These are phyloP conservation scores for Diloba caeruleocephala DNA, from an alignment of 2,888 invertebrate species.

Conservation along the genomic window DNA sequence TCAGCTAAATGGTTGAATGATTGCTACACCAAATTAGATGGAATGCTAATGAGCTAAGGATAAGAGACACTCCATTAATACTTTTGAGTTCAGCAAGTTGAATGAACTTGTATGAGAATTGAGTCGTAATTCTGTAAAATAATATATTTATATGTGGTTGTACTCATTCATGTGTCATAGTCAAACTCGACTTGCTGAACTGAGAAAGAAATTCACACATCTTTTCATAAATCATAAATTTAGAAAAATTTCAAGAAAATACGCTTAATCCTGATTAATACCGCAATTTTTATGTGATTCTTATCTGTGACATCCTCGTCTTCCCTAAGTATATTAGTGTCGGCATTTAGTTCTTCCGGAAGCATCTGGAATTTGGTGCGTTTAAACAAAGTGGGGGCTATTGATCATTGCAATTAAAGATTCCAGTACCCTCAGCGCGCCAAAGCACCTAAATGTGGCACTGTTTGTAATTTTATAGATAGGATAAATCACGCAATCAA, in stretches of 20 bases:
- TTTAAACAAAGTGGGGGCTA: too few relatives aligned
- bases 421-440: too few relatives aligned
- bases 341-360: too few relatives aligned
- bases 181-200: conserved; percentile 16
- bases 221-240: conserved; percentile 13
- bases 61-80: neutral
- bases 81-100: conserved; percentile 9
- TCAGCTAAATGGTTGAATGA: conserved; percentile 5
- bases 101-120: neutral
- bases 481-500: too few relatives aligned
- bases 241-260: conserved; percentile 20
- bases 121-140: conserved; percentile 1
- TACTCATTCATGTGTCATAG: neutral
- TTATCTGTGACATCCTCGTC: too few relatives aligned
- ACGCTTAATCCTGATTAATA: conserved; percentile 24
- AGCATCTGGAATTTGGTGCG: too few relatives aligned
- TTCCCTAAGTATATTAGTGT: too few relatives aligned
- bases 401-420: too few relatives aligned
- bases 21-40: conserved; percentile 40
- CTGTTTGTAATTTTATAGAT: too few relatives aligned
- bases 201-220: neutral
- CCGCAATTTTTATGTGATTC: conserved; percentile 20
- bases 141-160: neutral
- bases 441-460: too few relatives aligned
- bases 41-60: conserved; percentile 22